Evolutionary conservation across 2,888 invertebrate genomes (phyloP).

Genomic region (Lasioglossum zephyrum): DNA sequence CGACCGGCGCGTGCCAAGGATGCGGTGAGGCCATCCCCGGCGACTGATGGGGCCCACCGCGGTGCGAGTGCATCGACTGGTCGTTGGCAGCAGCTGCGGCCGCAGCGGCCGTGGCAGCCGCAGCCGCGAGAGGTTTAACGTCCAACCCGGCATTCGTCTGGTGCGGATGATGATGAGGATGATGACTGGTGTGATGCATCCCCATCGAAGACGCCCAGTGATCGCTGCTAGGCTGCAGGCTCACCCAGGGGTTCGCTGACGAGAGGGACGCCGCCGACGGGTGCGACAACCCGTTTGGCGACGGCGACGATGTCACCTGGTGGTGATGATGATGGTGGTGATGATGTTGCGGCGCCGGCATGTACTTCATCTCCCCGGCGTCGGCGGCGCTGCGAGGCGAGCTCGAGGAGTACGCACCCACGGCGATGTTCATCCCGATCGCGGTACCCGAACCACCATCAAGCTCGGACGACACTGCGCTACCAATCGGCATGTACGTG

Average conservation of each 20-base stretch:
- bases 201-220: constrained; percentile 91
- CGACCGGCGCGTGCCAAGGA: constrained; percentile 96
- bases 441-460: constrained; percentile 87
- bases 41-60: constrained; percentile 82
- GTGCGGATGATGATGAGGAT: constrained; percentile 90
- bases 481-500: constrained; percentile 94
- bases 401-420: constrained; percentile 91
- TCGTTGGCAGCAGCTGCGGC: constrained; percentile 83
- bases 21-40: constrained; percentile 89
- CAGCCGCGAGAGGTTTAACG: constrained; percentile 92
- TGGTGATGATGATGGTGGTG: constrained; percentile 91
- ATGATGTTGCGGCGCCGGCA: constrained; percentile 93
- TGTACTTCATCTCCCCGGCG: constrained; percentile 97
- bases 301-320: constrained; percentile 89
- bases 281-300: constrained; percentile 87
- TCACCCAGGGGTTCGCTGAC: constrained; percentile 93
- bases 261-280: constrained; percentile 85
- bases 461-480: constrained; percentile 91
- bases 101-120: constrained; percentile 83
- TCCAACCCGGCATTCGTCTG: constrained; percentile 87
- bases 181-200: constrained; percentile 88
- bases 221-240: constrained; percentile 90
- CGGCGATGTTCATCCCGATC: constrained; percentile 89
- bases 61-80: constrained; percentile 84
- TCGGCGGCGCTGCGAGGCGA: constrained; percentile 94